A percentile compares a stretch with the other conserved stretches of the same genome.
Evolutionary conservation across 2,888 invertebrate species (phyloP).

Genomic region (Ormyrus pomaceus): DNA sequence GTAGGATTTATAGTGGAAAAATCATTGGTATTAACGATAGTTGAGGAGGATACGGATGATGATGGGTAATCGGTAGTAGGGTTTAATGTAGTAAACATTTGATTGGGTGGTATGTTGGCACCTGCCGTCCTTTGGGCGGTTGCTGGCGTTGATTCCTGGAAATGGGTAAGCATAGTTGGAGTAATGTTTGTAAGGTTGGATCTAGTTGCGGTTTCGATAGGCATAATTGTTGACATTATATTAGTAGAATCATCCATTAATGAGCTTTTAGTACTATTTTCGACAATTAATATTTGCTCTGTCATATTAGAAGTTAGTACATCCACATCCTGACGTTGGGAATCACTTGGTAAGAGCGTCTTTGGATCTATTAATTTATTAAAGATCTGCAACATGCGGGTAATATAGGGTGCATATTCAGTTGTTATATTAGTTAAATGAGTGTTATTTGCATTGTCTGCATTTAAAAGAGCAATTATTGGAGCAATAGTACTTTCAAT

Average conservation of each 20-base stretch:
- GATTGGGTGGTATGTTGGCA: constrained; percentile 65
- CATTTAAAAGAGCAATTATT: constrained; percentile 39
- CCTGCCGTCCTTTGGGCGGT: constrained; percentile 75
- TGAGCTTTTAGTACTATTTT: constrained; percentile 42
- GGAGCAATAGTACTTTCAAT: constrained; percentile 39
- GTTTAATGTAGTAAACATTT: constrained; percentile 56
- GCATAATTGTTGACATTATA: constrained; percentile 55
- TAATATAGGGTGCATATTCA: constrained; percentile 15
- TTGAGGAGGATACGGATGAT: constrained; percentile 57
- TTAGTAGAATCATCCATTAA: constrained; percentile 52
- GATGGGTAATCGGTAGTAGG: constrained; percentile 39
- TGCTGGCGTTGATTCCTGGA: constrained; percentile 73
- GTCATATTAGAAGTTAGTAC: constrained; percentile 55
- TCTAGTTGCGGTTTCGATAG: constrained; percentile 60
- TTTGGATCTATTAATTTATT: constrained; percentile 31
- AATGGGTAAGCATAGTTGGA: constrained; percentile 73
- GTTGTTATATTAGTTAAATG: constrained; percentile 32
- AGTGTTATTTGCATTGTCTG: constrained; percentile 23
- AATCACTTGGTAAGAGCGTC: constrained; percentile 6
- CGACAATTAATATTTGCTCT: constrained; percentile 51
- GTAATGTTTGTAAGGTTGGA: constrained; percentile 62
- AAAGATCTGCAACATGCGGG: constrained; percentile 47
- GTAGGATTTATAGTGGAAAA: constrained; percentile 28
- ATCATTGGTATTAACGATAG: constrained; percentile 40
- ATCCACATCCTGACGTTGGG: constrained; percentile 46